Evolutionary conservation across 2,113 vertebrate species (phyloP).

Genomic region (human): DNA sequence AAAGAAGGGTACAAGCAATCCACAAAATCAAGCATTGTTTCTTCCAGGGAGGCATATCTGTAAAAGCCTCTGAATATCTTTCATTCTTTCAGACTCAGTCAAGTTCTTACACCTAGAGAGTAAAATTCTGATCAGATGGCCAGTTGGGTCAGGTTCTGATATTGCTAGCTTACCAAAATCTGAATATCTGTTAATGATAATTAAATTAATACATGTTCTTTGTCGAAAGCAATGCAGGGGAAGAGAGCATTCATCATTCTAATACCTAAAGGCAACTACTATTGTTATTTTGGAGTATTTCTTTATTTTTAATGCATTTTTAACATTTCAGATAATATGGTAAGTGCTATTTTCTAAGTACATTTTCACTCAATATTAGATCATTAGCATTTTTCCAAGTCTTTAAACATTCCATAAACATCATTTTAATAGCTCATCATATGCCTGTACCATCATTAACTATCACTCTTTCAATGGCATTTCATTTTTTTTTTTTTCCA

Average conservation of each 20-base stretch:
- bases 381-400: constrained; percentile 72
- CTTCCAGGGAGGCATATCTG: not conserved
- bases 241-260: not conserved
- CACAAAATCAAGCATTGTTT: not conserved
- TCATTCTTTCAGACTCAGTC: not conserved
- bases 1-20: not conserved
- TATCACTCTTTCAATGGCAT: constrained; percentile 48
- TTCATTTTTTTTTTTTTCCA: constrained; percentile 32
- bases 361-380: constrained; percentile 65
- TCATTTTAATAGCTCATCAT: constrained; percentile 66
- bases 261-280: constrained; percentile 36
- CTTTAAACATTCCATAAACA: constrained; percentile 73
- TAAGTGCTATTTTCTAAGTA: constrained; percentile 69
- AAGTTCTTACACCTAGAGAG: not conserved
- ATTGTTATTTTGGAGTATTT: constrained; percentile 58
- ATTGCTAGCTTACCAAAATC: constrained; percentile 2
- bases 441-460: constrained; percentile 66
- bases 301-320: constrained; percentile 60
- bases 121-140: not conserved
- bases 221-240: not conserved
- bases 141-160: not conserved
- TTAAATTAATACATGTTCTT: constrained; percentile 30
- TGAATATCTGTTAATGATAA: constrained; percentile 24
- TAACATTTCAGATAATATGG: constrained; percentile 62
- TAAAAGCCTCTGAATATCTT: not conserved